Percentiles rank a stretch among this genome's conserved stretches.
These are phyloP conservation scores for Theocolax elegans DNA, from an alignment of 1,140 invertebrate genomes.

Conservation along the genomic window DNA sequence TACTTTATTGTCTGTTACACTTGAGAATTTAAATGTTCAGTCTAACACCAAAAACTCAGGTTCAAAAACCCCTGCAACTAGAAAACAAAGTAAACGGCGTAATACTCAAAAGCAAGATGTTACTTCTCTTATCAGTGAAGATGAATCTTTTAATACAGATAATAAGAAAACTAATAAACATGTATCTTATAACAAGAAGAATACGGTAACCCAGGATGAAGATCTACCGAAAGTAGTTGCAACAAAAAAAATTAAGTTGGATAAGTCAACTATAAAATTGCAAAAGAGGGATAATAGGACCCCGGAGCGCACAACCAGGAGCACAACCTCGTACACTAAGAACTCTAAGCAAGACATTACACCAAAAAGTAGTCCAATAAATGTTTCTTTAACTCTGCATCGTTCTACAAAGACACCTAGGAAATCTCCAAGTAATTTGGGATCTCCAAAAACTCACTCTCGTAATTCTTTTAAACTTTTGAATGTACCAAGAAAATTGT, in stretches of 20 bases:
- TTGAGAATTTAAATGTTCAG: conserved; percentile 7
- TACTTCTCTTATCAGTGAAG: conserved; percentile 22
- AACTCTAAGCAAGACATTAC: conserved; percentile 37
- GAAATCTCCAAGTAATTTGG: conserved; percentile 50
- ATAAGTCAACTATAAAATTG: not conserved
- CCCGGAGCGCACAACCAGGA: not conserved
- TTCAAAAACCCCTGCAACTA: conserved; percentile 8
- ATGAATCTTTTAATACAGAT: conserved; percentile 24
- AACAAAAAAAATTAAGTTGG: not conserved
- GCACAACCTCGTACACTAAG: not conserved
- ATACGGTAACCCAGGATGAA: conserved; percentile 38
- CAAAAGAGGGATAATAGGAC: not conserved
- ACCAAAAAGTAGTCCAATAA: conserved; percentile 49
- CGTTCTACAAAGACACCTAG: conserved; percentile 50
- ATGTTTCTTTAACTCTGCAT: conserved; percentile 47
- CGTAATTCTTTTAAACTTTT: conserved; percentile 32
- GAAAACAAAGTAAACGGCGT: conserved; percentile 1
- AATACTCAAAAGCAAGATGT: conserved; percentile 4
- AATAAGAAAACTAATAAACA: not conserved
- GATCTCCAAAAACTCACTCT: conserved; percentile 50
- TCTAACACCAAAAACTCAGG: not conserved
- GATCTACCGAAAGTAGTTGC: not conserved
- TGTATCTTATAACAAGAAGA: conserved; percentile 5
- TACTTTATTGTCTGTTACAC: not conserved
- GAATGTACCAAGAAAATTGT: conserved; percentile 49